Conservation (phyloP, 2,797 vertebrate species). For the Erithacus rubecula region DNA sequence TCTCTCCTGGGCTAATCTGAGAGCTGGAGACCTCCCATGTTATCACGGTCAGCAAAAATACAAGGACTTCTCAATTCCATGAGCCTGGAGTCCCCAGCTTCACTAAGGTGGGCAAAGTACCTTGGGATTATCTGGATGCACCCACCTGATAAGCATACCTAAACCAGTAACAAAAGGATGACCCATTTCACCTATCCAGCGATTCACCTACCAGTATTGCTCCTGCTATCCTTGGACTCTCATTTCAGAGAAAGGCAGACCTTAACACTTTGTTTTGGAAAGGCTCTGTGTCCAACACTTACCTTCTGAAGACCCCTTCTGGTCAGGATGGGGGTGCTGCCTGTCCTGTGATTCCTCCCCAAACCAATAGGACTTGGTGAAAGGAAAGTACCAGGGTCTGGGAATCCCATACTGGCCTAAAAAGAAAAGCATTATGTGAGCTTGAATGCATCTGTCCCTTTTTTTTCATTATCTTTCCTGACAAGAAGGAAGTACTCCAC, state of each 20-base stretch:
- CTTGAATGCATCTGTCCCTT: neutral
- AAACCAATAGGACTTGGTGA: conserved; percentile 94
- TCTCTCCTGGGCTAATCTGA: neutral
- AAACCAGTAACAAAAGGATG: neutral
- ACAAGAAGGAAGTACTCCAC: neutral
- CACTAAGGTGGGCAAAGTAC: neutral
- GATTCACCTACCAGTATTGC: neutral
- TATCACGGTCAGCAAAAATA: neutral
- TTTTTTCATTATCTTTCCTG: neutral
- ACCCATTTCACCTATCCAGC: neutral
- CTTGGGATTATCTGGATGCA: neutral
- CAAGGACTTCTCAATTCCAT: neutral
- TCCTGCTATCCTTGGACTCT: neutral
- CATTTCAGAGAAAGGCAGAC: neutral
- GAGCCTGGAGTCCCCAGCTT: neutral
- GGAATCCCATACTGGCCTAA: conserved; percentile 96
- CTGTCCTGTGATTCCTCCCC: conserved; percentile 83
- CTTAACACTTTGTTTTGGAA: neutral
- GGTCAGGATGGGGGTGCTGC: conserved; percentile 69
- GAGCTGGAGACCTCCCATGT: neutral
- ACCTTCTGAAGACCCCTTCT: conserved; percentile 87
- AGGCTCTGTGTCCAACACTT: conserved; percentile 24
- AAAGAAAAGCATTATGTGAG: conserved; percentile 5
- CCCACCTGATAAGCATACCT: neutral
- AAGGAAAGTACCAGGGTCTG: conserved; percentile 94